Conservation (phyloP, 1,140 invertebrate species). For the Ctenoplectra terminalis region DNA sequence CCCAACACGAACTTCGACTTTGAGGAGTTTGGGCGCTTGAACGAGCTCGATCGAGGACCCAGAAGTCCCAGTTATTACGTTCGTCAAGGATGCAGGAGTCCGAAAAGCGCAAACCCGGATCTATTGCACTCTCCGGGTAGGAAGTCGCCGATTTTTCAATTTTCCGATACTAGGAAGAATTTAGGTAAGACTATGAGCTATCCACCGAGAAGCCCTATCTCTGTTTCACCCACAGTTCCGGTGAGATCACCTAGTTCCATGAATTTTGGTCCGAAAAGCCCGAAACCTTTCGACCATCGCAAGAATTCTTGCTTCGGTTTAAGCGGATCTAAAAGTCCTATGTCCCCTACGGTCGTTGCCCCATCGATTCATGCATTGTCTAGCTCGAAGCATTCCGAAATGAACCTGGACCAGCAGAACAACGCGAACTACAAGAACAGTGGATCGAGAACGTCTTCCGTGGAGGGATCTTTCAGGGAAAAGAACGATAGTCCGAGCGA, state of each 20-base stretch:
- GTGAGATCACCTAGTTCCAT: constrained; percentile 57
- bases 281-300: constrained; percentile 63
- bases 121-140: constrained; percentile 41
- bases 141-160: constrained; percentile 70
- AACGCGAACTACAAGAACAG: constrained; percentile 15
- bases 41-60: constrained; percentile 27
- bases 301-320: constrained; percentile 71
- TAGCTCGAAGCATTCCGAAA: constrained; percentile 51
- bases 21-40: constrained; percentile 49
- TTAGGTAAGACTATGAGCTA: constrained; percentile 77
- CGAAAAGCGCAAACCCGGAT: constrained; percentile 62
- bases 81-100: constrained; percentile 63
- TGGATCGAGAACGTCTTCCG: constrained; percentile 1
- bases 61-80: constrained; percentile 64
- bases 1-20: constrained; percentile 75
- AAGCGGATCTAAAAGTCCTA: constrained; percentile 61
- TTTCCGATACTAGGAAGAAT: constrained; percentile 70
- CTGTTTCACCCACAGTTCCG: constrained; percentile 35
- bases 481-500: constrained; percentile 39
- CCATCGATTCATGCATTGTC: constrained; percentile 36
- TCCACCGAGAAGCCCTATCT: constrained; percentile 68
- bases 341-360: constrained; percentile 71
- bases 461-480: constrained; percentile 33
- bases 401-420: constrained; percentile 19
- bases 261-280: constrained; percentile 64